Base-by-base conservation (phyloP, 2,797 vertebrate species). In the Bucorvus abyssinicus region DNA sequence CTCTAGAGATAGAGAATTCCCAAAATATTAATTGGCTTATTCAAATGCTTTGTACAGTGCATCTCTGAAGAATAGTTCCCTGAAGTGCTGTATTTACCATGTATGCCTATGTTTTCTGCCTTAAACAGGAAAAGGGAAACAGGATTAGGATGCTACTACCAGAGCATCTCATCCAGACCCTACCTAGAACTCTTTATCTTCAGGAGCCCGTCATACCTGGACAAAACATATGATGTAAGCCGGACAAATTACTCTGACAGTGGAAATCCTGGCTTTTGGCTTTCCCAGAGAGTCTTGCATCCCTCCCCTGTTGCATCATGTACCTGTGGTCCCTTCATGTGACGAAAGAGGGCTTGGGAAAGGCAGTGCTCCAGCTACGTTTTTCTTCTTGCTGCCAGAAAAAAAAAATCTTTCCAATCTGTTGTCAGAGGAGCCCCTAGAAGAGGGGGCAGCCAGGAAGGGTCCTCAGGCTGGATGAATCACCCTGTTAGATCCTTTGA, bases 331-430 rank as follows among this genome's bases (percentile, higher is more conserved):
- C 83, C 77, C 32, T 92, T 84, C 67, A 36, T 82, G 50, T 92
- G 95, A 93, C 74, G 84, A 38, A 84, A 75, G 45, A 87, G 34
- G 47, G 21, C 80, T 95, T 92, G 59, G 59, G 77, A 86, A 92
- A 84, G 47, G 63, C 59, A 73, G 14, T 69, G 22, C 42, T 93
- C 50, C 44, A 55, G 27, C 34, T 69, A 79, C 50, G 14, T 29
- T 70, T 86, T 89, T 38, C 84, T 87, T 78, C 42, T 73, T 90
- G 38, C 63, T 96, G 90, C 77, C 70, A 95, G 52, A 94, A 95
- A 87, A 92, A 92, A 40, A 45, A 22, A 49, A 76, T 87, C 52
- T 92, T 87, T 95, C 87, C 87, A 82, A 74, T 90, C 70, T 93
- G 22, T 27, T 90, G 9, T 91, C 53, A 90, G 84, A 93, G 59